Conservation (phyloP, 2,113 vertebrate species). For the Menura novaehollandiae region DNA sequence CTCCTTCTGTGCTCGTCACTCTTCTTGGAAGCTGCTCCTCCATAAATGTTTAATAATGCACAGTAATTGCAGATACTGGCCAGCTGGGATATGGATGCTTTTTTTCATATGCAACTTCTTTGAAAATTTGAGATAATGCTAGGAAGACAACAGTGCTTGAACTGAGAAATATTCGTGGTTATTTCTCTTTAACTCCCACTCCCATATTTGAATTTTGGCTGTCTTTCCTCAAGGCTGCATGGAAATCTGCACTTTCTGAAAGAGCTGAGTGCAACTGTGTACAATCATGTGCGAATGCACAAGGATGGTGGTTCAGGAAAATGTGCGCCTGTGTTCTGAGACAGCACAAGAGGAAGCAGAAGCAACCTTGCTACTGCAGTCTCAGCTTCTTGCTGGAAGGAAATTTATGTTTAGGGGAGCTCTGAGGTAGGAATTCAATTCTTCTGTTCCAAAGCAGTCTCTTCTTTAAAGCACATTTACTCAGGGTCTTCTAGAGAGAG, state of each 20-base stretch:
- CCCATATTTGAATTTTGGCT: neutral
- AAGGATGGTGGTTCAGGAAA: neutral
- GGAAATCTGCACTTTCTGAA: neutral
- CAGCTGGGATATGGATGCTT: neutral
- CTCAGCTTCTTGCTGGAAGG: neutral
- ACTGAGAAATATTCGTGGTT: neutral
- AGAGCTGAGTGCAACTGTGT: neutral
- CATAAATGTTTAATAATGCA: conserved; percentile 5
- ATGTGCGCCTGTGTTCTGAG: neutral
- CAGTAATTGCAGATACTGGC: neutral
- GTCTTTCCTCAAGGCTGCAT: neutral
- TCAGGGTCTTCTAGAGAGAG: neutral
- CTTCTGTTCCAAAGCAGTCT: neutral
- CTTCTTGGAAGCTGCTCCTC: neutral
- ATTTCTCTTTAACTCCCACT: neutral
- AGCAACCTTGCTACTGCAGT: neutral
- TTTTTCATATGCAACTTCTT: neutral
- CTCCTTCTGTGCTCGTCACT: neutral
- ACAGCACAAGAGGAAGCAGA: neutral
- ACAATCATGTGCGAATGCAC: neutral
- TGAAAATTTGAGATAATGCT: neutral
- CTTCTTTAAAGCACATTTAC: neutral
- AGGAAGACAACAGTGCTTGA: neutral
- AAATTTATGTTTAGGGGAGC: neutral
- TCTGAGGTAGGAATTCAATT: neutral